A percentile compares a stretch with the other conserved stretches of the same genome.
Evolutionary conservation across 2,888 invertebrate genomes (phyloP).

Genomic region (Napeogenes sylphis): DNA sequence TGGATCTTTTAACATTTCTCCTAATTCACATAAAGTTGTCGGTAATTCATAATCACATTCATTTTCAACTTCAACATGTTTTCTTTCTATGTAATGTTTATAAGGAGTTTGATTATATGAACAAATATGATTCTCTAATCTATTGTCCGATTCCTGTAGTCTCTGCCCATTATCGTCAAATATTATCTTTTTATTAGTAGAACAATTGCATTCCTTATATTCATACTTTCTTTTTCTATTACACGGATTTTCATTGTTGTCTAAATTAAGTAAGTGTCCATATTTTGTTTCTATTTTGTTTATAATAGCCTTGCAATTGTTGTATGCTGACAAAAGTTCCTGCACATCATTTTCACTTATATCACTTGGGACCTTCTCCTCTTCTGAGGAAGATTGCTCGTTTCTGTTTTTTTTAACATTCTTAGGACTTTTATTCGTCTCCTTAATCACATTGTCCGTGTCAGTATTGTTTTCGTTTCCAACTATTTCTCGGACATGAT

Average conservation of each 20-base stretch:
- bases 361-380: slow-evolving; percentile 39
- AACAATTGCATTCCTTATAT: slow-evolving; percentile 48
- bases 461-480: slow-evolving; percentile 16
- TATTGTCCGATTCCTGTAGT: slow-evolving; percentile 36
- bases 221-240: slow-evolving; percentile 24
- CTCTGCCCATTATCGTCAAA: slow-evolving; percentile 62
- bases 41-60: slow-evolving; percentile 41
- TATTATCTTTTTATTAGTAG: slow-evolving; percentile 54
- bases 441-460: slow-evolving; percentile 19
- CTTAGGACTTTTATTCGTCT: slow-evolving; percentile 10
- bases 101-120: slow-evolving; percentile 36
- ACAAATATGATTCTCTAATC: slow-evolving; percentile 51
- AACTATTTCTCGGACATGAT: slow-evolving; percentile 46
- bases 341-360: slow-evolving; percentile 47
- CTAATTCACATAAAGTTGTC: slow-evolving; percentile 45
- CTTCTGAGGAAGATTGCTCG: slow-evolving; percentile 8
- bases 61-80: slow-evolving; percentile 48
- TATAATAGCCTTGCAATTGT: slow-evolving; percentile 57
- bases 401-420: slow-evolving; percentile 16
- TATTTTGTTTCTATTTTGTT: slow-evolving; percentile 62
- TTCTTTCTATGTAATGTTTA: slow-evolving; percentile 13
- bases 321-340: slow-evolving; percentile 42
- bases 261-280: slow-evolving; percentile 55
- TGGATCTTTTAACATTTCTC: slow-evolving; percentile 45
- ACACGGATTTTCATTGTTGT: slow-evolving; percentile 26